Percentiles rank a stretch among this genome's conserved stretches.
phyloP scores from a whole-genome alignment of 2,888 invertebrate genomes.

The Pachliopta kotzebuea region DNA sequence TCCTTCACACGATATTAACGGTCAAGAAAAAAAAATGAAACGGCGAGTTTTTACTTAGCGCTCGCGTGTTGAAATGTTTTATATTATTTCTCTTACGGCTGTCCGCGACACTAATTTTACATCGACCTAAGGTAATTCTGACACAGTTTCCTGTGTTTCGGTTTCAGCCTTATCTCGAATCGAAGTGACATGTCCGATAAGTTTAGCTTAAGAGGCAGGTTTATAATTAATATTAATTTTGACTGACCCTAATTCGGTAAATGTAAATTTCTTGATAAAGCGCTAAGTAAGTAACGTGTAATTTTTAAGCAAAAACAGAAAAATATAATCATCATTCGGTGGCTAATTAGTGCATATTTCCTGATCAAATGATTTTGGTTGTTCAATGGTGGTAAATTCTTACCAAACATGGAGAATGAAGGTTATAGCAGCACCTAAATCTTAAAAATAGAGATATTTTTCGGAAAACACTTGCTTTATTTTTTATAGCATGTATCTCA shows the following conservation, averaged over 20 bases:
- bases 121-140: constrained; percentile 17
- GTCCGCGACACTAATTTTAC: constrained; percentile 24
- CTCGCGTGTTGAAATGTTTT: constrained; percentile 40
- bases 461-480: too few species aligned
- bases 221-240: constrained; percentile 20
- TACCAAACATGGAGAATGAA: too few species aligned
- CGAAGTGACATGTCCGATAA: constrained; percentile 19
- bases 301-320: not conserved
- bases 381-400: too few species aligned
- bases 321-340: too few species aligned
- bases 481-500: too few species aligned
- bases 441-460: too few species aligned
- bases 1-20: constrained; percentile 55
- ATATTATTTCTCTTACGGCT: constrained; percentile 30
- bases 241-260: constrained; percentile 13
- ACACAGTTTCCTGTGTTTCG: constrained; percentile 18
- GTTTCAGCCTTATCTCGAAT: constrained; percentile 21
- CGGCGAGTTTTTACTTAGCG: constrained; percentile 43
- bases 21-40: constrained; percentile 50
- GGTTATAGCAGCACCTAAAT: too few species aligned
- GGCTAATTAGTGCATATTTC: too few species aligned
- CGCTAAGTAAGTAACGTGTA: not conserved
- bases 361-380: too few species aligned
- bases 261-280: not conserved
- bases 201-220: constrained; percentile 11